Evolutionary conservation across 2,797 vertebrate genomes (phyloP), one percentile per base, ranked within the genome.

Genomic region (Pangasius larnaudii): DNA sequence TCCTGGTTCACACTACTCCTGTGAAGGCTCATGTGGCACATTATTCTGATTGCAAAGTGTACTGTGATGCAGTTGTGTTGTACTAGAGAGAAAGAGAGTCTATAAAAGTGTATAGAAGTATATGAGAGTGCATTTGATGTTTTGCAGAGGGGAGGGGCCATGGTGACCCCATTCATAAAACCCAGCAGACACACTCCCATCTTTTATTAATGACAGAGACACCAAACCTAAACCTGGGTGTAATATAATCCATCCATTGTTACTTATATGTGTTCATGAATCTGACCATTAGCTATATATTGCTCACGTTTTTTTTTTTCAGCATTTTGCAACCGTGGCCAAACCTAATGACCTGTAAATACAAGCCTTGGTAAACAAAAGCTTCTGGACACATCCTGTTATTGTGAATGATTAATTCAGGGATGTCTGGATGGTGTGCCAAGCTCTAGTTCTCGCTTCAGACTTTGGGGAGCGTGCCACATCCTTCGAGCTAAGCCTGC

Each of bases 401-500:
- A 83, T 74, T n/a, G 69, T 85, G 83, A 89, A 87, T 88, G 81
- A 89, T 89, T 85, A 22, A 90, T 89, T 88, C 53, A 30, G 74
- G 56, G 79, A 79, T 61, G 77, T 88, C 84, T 86, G 58, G 84
- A 84, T 84, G 59, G 86, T 91, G 90, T 72, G 90, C 58, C 39
- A 75, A 84, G 87, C 88, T 81, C 88, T 86, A 51, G 89, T 90
- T 89, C 88, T 92, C 92, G 92, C 91, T 91, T 79, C 75, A 86
- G 88, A 78, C 63, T 86, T 89, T 84, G 53, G 75, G 27, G 85
- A 88, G 74, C n/a, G 9, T 84, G 46, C 33, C 91, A 65, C 90
- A 92, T 86, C 89, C 86, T 90, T 89, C 91, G 67, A 33, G 46
- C 89, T 93, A 94, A 95, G 92, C 93, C 92, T 94, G 87, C 91